These are phyloP conservation scores for Pseudomyrmex cubaensis DNA, from an alignment of 1,140 invertebrate genomes.

Conservation along the genomic window DNA sequence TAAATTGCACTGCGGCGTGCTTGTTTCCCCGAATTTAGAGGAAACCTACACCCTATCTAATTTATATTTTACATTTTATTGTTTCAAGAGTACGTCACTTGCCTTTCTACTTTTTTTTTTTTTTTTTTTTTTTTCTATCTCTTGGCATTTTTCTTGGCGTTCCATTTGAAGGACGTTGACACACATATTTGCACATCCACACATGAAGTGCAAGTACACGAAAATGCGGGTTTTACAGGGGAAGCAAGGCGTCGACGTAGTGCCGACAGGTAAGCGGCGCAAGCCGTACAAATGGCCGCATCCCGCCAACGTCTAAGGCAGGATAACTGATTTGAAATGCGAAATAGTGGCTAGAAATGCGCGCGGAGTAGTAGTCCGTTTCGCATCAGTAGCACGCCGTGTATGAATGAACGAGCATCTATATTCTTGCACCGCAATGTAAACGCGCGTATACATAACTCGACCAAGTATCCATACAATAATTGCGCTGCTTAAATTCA, in stretches of 20 bases:
- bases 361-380: constrained; percentile 3
- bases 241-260: constrained; percentile 32
- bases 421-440: background rate
- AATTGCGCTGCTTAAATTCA: constrained; percentile 31
- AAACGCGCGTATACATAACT: background rate
- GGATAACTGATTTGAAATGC: constrained; percentile 59
- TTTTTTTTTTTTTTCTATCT: background rate
- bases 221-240: constrained; percentile 39
- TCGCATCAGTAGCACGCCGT: constrained; percentile 29
- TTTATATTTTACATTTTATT: constrained; percentile 16
- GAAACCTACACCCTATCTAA: background rate
- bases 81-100: background rate
- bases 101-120: background rate
- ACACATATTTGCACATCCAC: background rate
- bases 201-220: constrained; percentile 27
- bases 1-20: constrained; percentile 8
- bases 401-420: constrained; percentile 33
- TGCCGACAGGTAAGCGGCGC: constrained; percentile 29
- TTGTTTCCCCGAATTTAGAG: background rate
- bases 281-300: constrained; percentile 57
- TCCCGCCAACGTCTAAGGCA: constrained; percentile 32
- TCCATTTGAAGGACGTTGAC: constrained; percentile 25
- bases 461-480: constrained; percentile 10
- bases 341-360: constrained; percentile 34
- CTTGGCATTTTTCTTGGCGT: constrained; percentile 5